Base-by-base conservation (phyloP, 1,140 invertebrate species). In the Cardiocondyla obscurior region DNA sequence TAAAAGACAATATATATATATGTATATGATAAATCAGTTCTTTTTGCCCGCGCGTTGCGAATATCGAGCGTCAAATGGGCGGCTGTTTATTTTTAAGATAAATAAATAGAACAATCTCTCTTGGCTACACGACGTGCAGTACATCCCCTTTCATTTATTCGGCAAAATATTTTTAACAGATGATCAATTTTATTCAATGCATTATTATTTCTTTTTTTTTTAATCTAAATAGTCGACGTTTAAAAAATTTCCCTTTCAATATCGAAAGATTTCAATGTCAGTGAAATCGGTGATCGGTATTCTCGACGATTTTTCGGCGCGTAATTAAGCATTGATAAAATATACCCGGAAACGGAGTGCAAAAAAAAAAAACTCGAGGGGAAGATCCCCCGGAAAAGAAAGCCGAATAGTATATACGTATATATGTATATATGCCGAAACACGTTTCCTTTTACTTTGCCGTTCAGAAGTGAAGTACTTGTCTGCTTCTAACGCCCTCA, bases 51-150 rank as follows among this genome's bases (percentile, higher is more conserved):
- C 12, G 25, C 22, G 33, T 53, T 67, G 51, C 39, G 33, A 46
- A 62, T 74, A 74, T 76, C 46, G 33, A 25, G 30, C n/a, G n/a
- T 33, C n/a, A 53, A 65, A 33, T 46, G 22, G 46, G 19, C 62
- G 36, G 1, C 19, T 79, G 74, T 79, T 79, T 79, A 69, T 79
- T 79, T 67, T 79, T 57, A 67, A 67, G 33, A 55, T 79, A 67
- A 77, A 65, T 77, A 53, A 79, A 79, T 53, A 79, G 22, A 51
- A 12, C 33, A 46, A 53, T 67, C 19, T 16, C 19, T 16, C 19
- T 7, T n/a, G 10, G 14, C 12, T 57, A 22, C 19, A 55, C 8
- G n/a, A 7, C 1, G 19, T 14, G 8, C 53, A n/a, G 8, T 72
- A 39, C 58, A 25, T 42, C 4, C 36, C 4, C 36, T 16, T n/a